Conservation (phyloP, 2,113 vertebrate genomes). For the Sphyrna mokarran region DNA sequence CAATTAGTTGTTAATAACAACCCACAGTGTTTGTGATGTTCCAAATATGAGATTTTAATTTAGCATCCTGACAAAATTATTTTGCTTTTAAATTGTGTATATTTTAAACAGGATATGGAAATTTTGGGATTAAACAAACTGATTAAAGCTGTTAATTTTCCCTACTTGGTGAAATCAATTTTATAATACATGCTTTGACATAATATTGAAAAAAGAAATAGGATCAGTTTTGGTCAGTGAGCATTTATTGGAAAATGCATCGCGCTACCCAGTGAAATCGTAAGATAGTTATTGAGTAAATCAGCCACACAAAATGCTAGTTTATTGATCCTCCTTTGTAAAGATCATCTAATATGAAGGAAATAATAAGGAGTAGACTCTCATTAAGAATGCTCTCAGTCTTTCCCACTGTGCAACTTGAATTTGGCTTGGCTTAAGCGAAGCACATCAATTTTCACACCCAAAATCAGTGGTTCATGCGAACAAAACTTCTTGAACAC, state of each 20-base stretch:
- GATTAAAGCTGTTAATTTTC: background rate
- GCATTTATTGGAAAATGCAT: background rate
- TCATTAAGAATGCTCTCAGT: background rate
- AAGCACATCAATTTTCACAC: background rate
- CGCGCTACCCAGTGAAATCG: background rate
- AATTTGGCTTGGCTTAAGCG: constrained; percentile 11
- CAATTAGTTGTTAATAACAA: background rate
- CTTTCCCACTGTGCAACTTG: background rate
- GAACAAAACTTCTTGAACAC: background rate
- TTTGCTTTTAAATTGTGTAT: background rate
- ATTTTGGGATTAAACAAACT: background rate
- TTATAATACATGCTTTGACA: background rate
- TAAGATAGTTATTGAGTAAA: background rate
- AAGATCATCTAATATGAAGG: background rate
- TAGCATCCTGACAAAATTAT: background rate
- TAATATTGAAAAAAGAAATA: background rate
- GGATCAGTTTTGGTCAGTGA: constrained; percentile 8
- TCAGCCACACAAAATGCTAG: background rate
- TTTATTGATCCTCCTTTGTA: background rate
- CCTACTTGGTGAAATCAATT: background rate
- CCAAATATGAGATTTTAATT: background rate
- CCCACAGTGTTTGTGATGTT: background rate
- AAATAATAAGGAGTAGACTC: background rate
- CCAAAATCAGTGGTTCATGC: background rate
- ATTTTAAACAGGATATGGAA: background rate